Conservation (phyloP, 2,797 vertebrate genomes). For the Pangasius sanitwongsei region DNA sequence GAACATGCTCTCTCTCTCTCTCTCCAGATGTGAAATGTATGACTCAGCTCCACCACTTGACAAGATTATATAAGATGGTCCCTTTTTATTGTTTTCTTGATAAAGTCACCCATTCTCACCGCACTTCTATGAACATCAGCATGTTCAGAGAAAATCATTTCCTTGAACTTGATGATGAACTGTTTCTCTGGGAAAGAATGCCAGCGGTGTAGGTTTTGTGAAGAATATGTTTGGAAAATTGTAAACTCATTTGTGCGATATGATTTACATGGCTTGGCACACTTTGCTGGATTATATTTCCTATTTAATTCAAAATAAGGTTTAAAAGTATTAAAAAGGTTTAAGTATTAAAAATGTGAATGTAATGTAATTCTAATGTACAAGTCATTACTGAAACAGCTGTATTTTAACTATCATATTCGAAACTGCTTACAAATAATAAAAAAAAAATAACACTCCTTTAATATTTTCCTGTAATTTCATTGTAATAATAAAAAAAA, state of each 20-base stretch:
- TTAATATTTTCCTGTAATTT: background rate
- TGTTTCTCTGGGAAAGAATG: background rate
- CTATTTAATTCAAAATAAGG: background rate
- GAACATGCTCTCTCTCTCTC: constrained; percentile 26
- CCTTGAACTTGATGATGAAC: background rate
- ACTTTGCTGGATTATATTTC: background rate
- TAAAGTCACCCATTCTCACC: constrained; percentile 41
- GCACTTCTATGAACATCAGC: constrained; percentile 23
- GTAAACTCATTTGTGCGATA: background rate
- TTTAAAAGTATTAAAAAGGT: background rate
- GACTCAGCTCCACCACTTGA: constrained; percentile 60
- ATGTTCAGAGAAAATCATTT: constrained; percentile 17
- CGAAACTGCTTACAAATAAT: too few relatives aligned
- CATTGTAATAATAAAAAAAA: background rate
- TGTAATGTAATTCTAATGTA: background rate
- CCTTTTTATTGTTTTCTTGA: constrained; percentile 43
- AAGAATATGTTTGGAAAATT: background rate
- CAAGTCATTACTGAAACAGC: background rate
- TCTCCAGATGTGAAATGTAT: constrained; percentile 51
- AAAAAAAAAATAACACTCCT: too few relatives aligned
- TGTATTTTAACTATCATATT: background rate
- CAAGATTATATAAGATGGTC: constrained; percentile 64
- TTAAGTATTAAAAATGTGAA: background rate
- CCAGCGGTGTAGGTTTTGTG: background rate
- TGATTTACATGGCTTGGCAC: background rate